A percentile compares a stretch with the other conserved stretches of the same genome.
Evolutionary conservation across 2,113 vertebrate species (phyloP).

Genomic region (Choloepus hoffmanni): DNA sequence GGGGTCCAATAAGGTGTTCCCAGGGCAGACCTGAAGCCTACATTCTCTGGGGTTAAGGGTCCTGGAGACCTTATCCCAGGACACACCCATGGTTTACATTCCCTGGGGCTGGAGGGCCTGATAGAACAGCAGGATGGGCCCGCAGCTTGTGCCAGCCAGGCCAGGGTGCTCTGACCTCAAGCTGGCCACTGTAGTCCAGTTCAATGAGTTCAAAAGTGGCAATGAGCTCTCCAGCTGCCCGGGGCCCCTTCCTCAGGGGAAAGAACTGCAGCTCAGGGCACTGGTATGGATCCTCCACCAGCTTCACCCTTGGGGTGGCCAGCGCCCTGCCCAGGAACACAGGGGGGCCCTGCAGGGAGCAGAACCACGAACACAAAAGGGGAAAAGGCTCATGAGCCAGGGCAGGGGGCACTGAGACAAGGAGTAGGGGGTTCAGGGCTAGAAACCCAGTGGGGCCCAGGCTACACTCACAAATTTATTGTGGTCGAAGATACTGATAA

Average conservation of each 20-base stretch:
- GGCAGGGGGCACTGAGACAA: neutral
- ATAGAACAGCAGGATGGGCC: neutral
- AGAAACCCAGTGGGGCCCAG: neutral
- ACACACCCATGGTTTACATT: neutral
- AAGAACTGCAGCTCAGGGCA: conserved; percentile 92
- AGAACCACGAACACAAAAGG: neutral
- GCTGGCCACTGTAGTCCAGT: conserved; percentile 91
- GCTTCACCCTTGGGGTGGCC: conserved; percentile 92
- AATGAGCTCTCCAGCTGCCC: conserved; percentile 91
- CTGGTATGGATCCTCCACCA: conserved; percentile 89
- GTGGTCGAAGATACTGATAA: conserved; percentile 92
- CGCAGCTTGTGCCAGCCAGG: neutral
- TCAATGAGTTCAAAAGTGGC: conserved; percentile 95
- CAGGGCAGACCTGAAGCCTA: neutral
- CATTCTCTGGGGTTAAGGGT: neutral
- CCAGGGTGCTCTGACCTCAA: conserved; percentile 90
- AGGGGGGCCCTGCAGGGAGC: conserved; percentile 85
- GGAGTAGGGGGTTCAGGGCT: neutral
- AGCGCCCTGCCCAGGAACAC: conserved; percentile 92
- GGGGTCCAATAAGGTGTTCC: neutral
- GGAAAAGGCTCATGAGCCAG: neutral
- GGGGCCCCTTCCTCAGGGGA: conserved; percentile 90
- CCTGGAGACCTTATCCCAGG: neutral
- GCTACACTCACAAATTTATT: conserved; percentile 90
- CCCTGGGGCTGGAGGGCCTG: neutral